Evolutionary conservation across 2,888 invertebrate genomes (phyloP), one percentile per base, ranked within the genome.

Genomic region (Cryptocephalus primarius): DNA sequence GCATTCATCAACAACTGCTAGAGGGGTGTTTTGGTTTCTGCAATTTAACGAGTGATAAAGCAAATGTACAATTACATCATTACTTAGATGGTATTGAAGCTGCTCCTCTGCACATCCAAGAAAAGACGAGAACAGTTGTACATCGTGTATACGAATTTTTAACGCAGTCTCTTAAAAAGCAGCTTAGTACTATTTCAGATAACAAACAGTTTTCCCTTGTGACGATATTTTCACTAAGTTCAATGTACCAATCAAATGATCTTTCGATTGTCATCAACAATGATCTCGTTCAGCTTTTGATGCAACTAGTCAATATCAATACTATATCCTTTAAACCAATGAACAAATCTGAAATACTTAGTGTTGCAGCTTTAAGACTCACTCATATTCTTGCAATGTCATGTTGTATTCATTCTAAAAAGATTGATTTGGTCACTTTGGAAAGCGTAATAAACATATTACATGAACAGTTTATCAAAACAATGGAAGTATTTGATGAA

Each of bases 1-100:
- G 68, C 49, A 65, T 75, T 12, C 74, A 77, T 51, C 71, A 75
- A 34, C 75, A 75, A 55, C 62, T 78, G 2, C 57, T 78, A 43
- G 70, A 74, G 11, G 77, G 77, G 9, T 76, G 74, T 55, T 77
- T 76, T 54, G 73, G 74, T 14, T 67, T 78, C 39, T 70, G 62
- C 47, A 64, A 66, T 47, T 58, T 68, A 31, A 65, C 61, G 50
- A 56, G 56, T 3, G 67, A 68, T 32, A 66, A 69, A n/a, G 60
- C 64, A 4, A 63, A 65, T 44, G 64, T 71, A 1, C 73, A 75
- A 51, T 62, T 75, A 9, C 69, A 72, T 54, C 78, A 79, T 58
- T 79, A 79, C 58, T 67, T 77, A 58, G 77, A 78, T 59, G 74
- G 74, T 12, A 74, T 79, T 31, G 69, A 73, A 53, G 69, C 76